phyloP scores from a whole-genome alignment of 1,140 invertebrate genomes.

The Drosophila nikananu region DNA sequence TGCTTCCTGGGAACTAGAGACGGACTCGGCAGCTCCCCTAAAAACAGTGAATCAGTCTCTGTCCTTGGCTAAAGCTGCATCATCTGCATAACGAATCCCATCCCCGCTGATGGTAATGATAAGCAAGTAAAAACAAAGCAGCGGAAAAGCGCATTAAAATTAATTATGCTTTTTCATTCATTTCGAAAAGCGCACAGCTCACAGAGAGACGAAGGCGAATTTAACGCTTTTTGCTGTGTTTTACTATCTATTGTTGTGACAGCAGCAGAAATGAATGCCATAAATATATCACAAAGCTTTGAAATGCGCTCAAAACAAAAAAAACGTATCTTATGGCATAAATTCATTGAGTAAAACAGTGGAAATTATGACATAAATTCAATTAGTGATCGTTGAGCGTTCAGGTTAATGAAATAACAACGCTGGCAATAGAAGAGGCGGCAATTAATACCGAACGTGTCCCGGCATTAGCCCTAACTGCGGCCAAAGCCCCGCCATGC shows the following conservation, averaged over 20 bases:
- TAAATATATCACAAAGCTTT: conserved; percentile 44
- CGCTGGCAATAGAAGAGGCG: conserved; percentile 41
- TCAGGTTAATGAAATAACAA: conserved; percentile 71
- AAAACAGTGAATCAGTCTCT: neutral
- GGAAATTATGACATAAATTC: conserved; percentile 67
- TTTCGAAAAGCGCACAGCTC: conserved; percentile 20
- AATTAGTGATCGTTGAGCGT: conserved; percentile 57
- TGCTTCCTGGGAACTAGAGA: neutral
- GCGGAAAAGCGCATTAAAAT: conserved; percentile 65
- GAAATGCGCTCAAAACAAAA: conserved; percentile 5
- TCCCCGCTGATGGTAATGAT: conserved; percentile 43
- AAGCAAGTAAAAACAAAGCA: conserved; percentile 34
- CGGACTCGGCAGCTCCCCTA: neutral
- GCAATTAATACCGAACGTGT: conserved; percentile 74
- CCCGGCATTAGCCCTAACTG: conserved; percentile 48
- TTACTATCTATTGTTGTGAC: conserved; percentile 66
- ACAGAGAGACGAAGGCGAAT: conserved; percentile 18
- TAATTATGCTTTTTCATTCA: conserved; percentile 64
- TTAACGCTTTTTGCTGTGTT: conserved; percentile 26
- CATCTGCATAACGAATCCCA: conserved; percentile 35
- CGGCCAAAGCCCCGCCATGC: conserved; percentile 55
- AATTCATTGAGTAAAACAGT: conserved; percentile 22
- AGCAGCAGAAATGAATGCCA: conserved; percentile 65
- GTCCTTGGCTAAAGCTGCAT: conserved; percentile 26
- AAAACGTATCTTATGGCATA: conserved; percentile 1